Evolutionary conservation across 2,888 invertebrate genomes (phyloP).

Genomic region (Minunthozetes semirufus): DNA sequence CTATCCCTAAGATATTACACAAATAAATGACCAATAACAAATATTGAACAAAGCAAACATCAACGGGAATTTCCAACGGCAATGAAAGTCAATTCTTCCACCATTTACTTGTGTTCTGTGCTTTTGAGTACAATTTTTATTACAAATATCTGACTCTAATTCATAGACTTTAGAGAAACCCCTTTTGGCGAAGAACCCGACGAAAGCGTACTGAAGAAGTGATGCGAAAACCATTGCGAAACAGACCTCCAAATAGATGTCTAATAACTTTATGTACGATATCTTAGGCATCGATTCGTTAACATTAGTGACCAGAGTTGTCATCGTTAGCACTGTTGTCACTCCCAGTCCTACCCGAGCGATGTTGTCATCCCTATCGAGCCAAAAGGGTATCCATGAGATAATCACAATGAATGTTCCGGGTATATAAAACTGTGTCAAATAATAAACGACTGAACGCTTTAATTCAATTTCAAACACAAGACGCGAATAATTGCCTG

Average conservation of each 20-base stretch:
- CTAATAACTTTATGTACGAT: constrained; percentile 48
- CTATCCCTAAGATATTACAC: no score
- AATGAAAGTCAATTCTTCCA: no score
- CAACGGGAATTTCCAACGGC: no score
- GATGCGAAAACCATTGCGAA: constrained; percentile 52
- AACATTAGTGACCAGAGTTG: constrained; percentile 51
- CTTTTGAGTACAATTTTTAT: no score
- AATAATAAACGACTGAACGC: constrained; percentile 49
- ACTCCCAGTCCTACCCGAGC: constrained; percentile 45
- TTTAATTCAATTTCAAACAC: constrained; percentile 46
- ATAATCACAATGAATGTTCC: constrained; percentile 45
- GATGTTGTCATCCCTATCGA: constrained; percentile 44
- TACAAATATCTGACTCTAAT: no score
- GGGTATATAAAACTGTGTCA: constrained; percentile 49
- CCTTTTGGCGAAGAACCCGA: constrained; percentile 40
- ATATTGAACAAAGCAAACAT: no score
- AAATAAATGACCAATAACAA: no score
- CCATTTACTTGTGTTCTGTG: no score
- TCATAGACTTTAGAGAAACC: no score
- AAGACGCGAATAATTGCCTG: constrained; percentile 48
- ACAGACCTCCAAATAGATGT: constrained; percentile 52
- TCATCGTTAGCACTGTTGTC: constrained; percentile 51
- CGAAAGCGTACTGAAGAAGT: constrained; percentile 47
- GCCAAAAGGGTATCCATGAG: constrained; percentile 44
- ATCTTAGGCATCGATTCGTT: constrained; percentile 51